Conservation (phyloP, 2,888 invertebrate genomes). For the Drosophila quasianomalipes region DNA sequence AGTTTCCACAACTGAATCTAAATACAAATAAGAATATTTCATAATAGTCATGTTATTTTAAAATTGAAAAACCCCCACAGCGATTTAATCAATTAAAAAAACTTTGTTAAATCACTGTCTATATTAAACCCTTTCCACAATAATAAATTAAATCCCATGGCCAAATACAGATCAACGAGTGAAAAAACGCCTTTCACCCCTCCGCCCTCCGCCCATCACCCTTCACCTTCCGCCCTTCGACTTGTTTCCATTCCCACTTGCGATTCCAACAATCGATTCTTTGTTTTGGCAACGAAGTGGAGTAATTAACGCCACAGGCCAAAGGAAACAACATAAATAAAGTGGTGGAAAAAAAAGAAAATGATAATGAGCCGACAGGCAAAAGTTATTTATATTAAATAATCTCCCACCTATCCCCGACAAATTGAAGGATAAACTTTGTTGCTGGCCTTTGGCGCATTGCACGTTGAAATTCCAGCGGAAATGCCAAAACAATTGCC, state of each 20-base stretch:
- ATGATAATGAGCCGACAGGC: slow-evolving; percentile 55
- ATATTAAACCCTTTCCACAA: background rate
- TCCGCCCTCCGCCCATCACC: background rate
- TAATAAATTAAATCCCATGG: background rate
- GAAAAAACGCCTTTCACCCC: background rate
- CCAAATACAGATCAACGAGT: background rate
- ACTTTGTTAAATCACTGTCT: background rate
- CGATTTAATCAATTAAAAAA: background rate
- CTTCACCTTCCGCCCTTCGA: background rate
- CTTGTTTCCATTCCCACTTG: background rate
- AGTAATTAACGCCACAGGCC: slow-evolving; percentile 55
- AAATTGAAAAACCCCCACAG: background rate
- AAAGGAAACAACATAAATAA: slow-evolving; percentile 29
- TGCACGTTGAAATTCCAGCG: slow-evolving; percentile 64
- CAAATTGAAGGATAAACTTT: slow-evolving; percentile 59
- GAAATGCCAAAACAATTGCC: slow-evolving; percentile 70
- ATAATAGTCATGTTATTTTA: background rate
- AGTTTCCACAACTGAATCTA: background rate
- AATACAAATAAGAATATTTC: background rate
- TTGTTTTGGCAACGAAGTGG: slow-evolving; percentile 51
- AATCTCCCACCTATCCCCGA: background rate
- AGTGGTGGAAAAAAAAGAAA: slow-evolving; percentile 46
- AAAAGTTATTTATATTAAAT: slow-evolving; percentile 42
- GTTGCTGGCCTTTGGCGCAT: slow-evolving; percentile 39
- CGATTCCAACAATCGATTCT: slow-evolving; percentile 28